Percentiles rank a stretch among this genome's conserved stretches.
phyloP scores from a whole-genome alignment of 2,113 vertebrate species.

The Lophius piscatorius region DNA sequence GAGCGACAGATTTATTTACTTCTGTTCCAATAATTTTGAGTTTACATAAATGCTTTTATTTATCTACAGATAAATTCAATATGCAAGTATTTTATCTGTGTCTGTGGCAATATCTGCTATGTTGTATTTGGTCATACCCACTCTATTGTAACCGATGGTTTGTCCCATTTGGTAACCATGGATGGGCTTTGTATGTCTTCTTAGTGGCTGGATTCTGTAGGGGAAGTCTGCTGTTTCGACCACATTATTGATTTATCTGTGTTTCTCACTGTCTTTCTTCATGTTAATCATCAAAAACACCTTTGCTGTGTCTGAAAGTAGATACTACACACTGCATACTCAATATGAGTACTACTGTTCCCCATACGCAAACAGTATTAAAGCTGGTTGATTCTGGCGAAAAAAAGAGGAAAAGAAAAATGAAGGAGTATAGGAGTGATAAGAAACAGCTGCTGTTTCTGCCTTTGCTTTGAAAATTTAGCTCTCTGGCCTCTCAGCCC shows the following conservation, averaged over 20 bases:
- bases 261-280: constrained; percentile 35
- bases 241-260: constrained; percentile 36
- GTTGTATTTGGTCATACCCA: constrained; percentile 49
- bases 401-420: too few species aligned
- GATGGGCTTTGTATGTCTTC: constrained; percentile 42
- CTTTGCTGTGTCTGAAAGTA: neutral
- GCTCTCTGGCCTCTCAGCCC: too few species aligned
- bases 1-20: constrained; percentile 26
- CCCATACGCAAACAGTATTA: too few species aligned
- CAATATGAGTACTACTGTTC: too few species aligned
- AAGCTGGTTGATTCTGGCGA: too few species aligned
- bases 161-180: constrained; percentile 58
- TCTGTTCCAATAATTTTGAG: neutral
- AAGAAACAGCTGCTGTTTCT: too few species aligned
- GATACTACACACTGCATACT: neutral
- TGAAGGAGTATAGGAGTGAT: too few species aligned
- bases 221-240: constrained; percentile 46
- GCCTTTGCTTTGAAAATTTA: too few species aligned
- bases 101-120: constrained; percentile 70
- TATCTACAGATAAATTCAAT: constrained; percentile 5
- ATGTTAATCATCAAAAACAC: constrained; percentile 20
- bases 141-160: constrained; percentile 64
- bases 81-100: constrained; percentile 51
- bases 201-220: constrained; percentile 37
- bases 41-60: constrained; percentile 13